These are phyloP conservation scores for Acanthurus leucopareius DNA, from an alignment of 2,797 vertebrate species.

Conservation along the genomic window DNA sequence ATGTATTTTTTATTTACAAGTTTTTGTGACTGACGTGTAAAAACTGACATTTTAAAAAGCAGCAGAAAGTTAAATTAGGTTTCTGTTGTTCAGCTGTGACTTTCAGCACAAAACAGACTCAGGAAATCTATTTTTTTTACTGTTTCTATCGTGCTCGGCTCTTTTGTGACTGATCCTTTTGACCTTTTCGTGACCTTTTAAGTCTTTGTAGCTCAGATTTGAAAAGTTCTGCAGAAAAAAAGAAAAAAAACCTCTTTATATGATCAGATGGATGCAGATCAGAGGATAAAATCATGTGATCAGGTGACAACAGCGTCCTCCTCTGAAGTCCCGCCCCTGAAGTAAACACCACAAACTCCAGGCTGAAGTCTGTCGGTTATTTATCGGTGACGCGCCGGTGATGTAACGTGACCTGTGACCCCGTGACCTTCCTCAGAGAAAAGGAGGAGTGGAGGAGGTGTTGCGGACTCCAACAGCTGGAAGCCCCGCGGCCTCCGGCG, in stretches of 20 bases:
- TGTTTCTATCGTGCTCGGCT: not conserved
- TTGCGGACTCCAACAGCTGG: not conserved
- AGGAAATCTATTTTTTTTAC: too few species aligned
- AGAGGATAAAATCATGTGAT: not conserved
- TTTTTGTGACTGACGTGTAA: too few species aligned
- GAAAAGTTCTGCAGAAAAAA: too few species aligned
- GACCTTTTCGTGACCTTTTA: not conserved
- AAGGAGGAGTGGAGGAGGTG: constrained; percentile 9
- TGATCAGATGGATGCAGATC: not conserved
- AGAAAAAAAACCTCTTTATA: too few species aligned
- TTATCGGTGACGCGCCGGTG: constrained; percentile 23
- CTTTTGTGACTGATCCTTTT: not conserved
- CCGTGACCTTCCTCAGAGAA: constrained; percentile 34
- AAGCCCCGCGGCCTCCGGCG: not conserved
- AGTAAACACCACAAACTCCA: not conserved
- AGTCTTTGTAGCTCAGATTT: too few species aligned
- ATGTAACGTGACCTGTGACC: constrained; percentile 35
- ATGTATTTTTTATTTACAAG: too few species aligned
- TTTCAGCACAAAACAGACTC: too few species aligned
- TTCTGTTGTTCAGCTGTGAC: too few species aligned
- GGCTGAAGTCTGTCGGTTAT: constrained; percentile 7
- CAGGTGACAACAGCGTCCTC: not conserved
- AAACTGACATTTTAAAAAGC: too few species aligned
- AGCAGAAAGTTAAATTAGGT: too few species aligned
- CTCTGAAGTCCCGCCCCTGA: not conserved